Base-by-base conservation (phyloP, 92 coral and sea anemone species). In the Virgularia gustaviana region DNA sequence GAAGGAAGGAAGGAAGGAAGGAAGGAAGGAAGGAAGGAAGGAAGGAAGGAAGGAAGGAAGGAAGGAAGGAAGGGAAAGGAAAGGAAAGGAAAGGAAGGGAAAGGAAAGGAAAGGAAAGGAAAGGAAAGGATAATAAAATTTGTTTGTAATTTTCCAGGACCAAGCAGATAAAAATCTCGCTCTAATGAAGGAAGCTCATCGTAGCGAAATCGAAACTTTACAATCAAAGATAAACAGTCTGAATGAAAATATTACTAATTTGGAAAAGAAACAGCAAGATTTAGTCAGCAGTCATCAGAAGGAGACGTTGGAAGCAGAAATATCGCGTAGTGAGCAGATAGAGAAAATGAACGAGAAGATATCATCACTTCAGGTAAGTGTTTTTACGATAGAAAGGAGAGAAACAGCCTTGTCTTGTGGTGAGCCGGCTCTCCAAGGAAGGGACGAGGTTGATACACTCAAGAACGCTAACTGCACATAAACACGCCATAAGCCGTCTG, bases 161-260 rank as follows among this genome's bases (percentile, higher is more conserved):
- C 80, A 79, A 63, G 58, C 85, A n/a, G 83, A 87, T 57, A 73
- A 77, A 41, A 52, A 85, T 70, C 77, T 81, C 49, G 68, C 85
- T 9, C 68, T 51, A 36, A 62, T 51, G 55, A 87, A 89, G 61
- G 78, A 82, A 23, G 68, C 82, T 4, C 70, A 81, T 36, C 78
- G 85, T 13, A 67, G 74, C 52, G 72, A 89, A 57, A 81, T 92
- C n/a, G 82, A 89, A 10, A 58, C 94, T 39, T 42, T 82, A 32
- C 65, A 70, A 22, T 55, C 87, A 0, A 90, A 90, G 76, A 84
- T 78, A 78, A 70, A 72, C 45, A 51, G 78, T 12, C 57, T 85
- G 37, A 73, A 66, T 32, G 85, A 79, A 9, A 75, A 89, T 27
- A 81, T 77, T 33, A 87, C 89, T 38, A 86, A 82, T 57, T 59